Base-by-base conservation (phyloP, 1,140 invertebrate genomes). In the Trypoxylus dichotomus region DNA sequence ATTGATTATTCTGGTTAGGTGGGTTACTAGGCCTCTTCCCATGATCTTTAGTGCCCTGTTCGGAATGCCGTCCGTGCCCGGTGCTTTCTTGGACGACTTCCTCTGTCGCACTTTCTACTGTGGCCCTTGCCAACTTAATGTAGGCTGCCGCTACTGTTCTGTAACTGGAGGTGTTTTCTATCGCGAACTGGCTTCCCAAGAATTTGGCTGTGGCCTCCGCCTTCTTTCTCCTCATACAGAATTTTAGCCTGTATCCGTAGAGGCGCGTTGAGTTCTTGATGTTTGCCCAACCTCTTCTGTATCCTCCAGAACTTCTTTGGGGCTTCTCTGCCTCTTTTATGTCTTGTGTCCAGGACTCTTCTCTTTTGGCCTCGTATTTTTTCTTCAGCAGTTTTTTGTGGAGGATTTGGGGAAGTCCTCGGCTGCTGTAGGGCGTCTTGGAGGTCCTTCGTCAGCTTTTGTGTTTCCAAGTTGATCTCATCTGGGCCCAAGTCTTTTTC, bases 291-390 rank as follows among this genome's bases (percentile, higher is more conserved):
- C 15, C 24, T 42, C 19, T 75, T 75, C 3, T 24, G 29, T 15
- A 47, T 7, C 15, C 11, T 24, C 74, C 54, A 58, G 54, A 58
- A 58, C 19, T 7, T 58, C 19, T n/a, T n/a, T 6, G n/a, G 54
- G 6, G 29, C 11, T 47, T 15, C 3, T 47, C 25, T 47, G 32
- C 74, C 19, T 75, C 42, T n/a, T 41, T 3, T 3, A 41, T 75
- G 2, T 41, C 5, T 41, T 19, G 25, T n/a, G 3, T 47, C 74
- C 74, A 75, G 7, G 42, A 8, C 8, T 75, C 15, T 3, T 75
- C 21, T 21, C 24, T 75, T n/a, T 25, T 75, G 42, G 42, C 29
- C 32, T 75, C 32, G 74, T 75, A 32, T 21, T 75, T 75, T 19
- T 43, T 43, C 19, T 21, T 75, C 3, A 75, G 3, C 3, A 73